Evolutionary conservation across 2,113 vertebrate genomes (phyloP).

Genomic region (Parotia lawesii): DNA sequence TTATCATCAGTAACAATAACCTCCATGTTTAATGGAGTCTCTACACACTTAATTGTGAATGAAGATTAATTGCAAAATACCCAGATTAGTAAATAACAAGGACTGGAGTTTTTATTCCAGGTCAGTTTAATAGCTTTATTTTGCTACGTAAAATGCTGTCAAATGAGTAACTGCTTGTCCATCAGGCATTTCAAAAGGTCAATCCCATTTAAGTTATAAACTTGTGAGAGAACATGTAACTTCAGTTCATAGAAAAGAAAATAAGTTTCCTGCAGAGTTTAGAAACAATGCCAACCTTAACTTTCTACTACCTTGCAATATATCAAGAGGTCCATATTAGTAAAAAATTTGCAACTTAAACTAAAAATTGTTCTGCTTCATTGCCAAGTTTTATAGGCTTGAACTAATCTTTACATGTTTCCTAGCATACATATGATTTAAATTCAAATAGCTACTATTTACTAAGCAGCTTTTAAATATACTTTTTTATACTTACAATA

Average conservation of each 20-base stretch:
- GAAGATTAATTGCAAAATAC: not conserved
- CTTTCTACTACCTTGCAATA: not conserved
- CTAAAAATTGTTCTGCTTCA: not conserved
- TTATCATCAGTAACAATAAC: not conserved
- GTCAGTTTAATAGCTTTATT: not conserved
- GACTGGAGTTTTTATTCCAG: not conserved
- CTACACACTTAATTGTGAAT: not conserved
- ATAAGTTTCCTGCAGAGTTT: not conserved
- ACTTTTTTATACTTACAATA: slow-evolving; percentile 77
- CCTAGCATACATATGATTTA: not conserved
- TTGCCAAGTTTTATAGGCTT: not conserved
- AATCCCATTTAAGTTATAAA: not conserved
- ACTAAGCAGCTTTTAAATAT: not conserved
- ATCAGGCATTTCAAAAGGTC: not conserved
- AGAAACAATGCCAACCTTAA: not conserved
- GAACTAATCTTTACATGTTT: not conserved
- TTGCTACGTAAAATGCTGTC: not conserved
- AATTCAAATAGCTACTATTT: not conserved
- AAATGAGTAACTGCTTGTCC: not conserved
- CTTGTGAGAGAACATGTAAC: not conserved
- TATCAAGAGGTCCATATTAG: not conserved
- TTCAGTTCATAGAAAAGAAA: not conserved
- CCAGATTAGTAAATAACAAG: not conserved
- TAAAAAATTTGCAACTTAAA: not conserved
- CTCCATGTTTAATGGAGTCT: not conserved